These are phyloP conservation scores for Quadroppia sp. DNA, from an alignment of 2,888 invertebrate genomes.

Conservation along the genomic window DNA sequence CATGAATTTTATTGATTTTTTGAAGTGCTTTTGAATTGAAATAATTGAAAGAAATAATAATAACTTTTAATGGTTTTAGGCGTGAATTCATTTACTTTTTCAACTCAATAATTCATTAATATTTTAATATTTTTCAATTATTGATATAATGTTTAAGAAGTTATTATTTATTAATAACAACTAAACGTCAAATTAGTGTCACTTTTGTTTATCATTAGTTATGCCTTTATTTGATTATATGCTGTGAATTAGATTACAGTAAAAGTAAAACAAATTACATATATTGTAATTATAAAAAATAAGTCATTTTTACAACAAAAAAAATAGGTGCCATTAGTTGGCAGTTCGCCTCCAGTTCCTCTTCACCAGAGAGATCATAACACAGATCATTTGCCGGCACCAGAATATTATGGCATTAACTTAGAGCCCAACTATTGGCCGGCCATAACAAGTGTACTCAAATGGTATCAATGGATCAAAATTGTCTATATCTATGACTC, in stretches of 20 bases:
- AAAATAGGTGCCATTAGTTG: slow-evolving; percentile 11
- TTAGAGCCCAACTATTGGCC: slow-evolving; percentile 33
- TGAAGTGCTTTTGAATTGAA: background rate
- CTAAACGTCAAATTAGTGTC: background rate
- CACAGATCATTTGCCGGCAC: background rate
- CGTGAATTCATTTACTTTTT: no score
- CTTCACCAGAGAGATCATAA: slow-evolving; percentile 8
- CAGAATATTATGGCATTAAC: slow-evolving; percentile 30
- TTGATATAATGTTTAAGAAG: background rate
- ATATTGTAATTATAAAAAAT: no score
- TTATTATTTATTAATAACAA: background rate
- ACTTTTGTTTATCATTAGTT: background rate
- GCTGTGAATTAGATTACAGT: background rate
- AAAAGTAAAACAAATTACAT: no score
- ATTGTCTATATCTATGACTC: slow-evolving; percentile 27
- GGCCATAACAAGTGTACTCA: slow-evolving; percentile 33
- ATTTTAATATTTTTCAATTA: no score
- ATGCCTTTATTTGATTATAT: background rate
- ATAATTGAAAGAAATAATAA: no score
- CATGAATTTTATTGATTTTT: background rate
- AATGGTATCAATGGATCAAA: slow-evolving; percentile 31
- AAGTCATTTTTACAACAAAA: background rate
- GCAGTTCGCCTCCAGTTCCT: slow-evolving; percentile 9
- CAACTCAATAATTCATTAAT: no score
- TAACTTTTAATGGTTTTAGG: no score